Conservation (phyloP, 2,888 invertebrate species). For the Ptilodon capucinus region DNA sequence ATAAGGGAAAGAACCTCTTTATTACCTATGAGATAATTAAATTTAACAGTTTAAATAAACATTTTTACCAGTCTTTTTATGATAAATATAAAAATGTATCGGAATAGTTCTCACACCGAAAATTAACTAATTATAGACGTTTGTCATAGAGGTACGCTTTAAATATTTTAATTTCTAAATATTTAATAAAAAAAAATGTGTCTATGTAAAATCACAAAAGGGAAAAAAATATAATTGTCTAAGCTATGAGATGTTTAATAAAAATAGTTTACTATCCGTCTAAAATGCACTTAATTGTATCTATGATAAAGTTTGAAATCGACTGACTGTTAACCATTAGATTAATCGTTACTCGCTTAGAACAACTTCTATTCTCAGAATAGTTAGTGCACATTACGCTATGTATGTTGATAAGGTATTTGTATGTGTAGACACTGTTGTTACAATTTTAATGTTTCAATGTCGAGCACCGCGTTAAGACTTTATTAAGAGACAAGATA, state of each 20-base stretch:
- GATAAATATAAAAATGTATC: not conserved
- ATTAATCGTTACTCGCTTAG: slow-evolving; percentile 30
- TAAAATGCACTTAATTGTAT: slow-evolving; percentile 25
- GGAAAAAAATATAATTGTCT: slow-evolving; percentile 2
- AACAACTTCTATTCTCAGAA: slow-evolving; percentile 16
- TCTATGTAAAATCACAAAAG: slow-evolving; percentile 4
- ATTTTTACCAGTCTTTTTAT: not conserved
- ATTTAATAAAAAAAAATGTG: slow-evolving; percentile 1
- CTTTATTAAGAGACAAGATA: not conserved
- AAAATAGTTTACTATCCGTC: slow-evolving; percentile 14
- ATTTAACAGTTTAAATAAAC: no score
- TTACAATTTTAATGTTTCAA: slow-evolving; percentile 40
- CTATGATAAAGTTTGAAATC: slow-evolving; percentile 33
- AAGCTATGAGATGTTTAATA: not conserved
- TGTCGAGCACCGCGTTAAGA: slow-evolving; percentile 40
- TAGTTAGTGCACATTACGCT: slow-evolving; percentile 27
- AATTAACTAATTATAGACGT: not conserved
- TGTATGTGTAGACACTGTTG: slow-evolving; percentile 14
- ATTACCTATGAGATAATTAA: not conserved
- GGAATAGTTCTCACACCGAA: not conserved
- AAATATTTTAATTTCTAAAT: not conserved
- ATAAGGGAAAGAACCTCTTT: not conserved
- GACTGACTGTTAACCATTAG: slow-evolving; percentile 43
- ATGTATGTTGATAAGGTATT: slow-evolving; percentile 2
- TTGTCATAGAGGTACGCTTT: not conserved